Conservation (phyloP, 2,113 vertebrate genomes). For the Nicator chloris region DNA sequence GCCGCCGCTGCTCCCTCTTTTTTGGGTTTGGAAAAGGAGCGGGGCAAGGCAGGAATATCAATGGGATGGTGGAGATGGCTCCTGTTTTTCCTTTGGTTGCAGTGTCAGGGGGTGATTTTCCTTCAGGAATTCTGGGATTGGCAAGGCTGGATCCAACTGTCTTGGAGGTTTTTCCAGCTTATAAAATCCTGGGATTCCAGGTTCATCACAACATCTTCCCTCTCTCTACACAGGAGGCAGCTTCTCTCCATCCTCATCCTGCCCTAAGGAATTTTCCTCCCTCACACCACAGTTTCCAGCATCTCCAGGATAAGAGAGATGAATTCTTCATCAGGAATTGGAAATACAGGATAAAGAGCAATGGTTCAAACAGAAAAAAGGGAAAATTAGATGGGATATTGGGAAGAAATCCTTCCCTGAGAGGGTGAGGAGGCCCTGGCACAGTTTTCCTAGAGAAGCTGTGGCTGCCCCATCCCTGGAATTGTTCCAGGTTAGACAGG, state of each 20-base stretch:
- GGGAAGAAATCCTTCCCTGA: neutral
- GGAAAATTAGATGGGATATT: too few species aligned
- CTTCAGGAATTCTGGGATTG: neutral
- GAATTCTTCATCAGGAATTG: neutral
- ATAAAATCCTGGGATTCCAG: neutral
- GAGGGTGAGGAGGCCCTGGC: neutral
- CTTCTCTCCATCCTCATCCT: neutral
- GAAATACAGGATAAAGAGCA: neutral
- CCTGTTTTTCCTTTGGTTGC: neutral
- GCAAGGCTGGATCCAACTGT: neutral
- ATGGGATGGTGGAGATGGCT: neutral
- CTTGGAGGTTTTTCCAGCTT: neutral
- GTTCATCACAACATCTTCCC: neutral
- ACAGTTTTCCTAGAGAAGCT: rapidly evolving
- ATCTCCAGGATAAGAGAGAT: neutral
- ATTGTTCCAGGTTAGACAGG: neutral
- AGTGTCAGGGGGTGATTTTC: neutral
- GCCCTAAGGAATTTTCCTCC: neutral
- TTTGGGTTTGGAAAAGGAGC: neutral
- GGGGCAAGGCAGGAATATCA: constrained; percentile 46
- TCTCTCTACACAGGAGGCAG: neutral
- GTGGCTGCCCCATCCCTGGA: neutral
- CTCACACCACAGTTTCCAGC: rapidly evolving
- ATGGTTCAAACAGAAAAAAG: neutral
- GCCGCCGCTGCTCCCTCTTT: neutral